Evolutionary conservation across 2,888 invertebrate species (phyloP).

Genomic region (Leptarthrus brevirostris): DNA sequence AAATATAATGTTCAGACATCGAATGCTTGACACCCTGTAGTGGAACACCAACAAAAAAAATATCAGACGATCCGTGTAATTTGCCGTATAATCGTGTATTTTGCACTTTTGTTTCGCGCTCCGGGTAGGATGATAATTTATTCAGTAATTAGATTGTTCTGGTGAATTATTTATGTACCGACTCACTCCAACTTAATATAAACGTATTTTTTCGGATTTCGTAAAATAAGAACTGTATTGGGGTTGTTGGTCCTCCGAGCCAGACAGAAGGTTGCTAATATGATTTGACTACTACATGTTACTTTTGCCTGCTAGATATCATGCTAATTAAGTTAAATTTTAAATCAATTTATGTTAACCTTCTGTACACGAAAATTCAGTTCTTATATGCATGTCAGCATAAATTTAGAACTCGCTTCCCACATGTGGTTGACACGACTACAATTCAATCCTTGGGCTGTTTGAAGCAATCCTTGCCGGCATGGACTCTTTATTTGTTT

Average conservation of each 20-base stretch:
- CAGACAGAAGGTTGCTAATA: not conserved
- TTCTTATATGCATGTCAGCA: not conserved
- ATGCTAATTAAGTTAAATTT: not conserved
- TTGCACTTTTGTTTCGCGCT: slow-evolving; percentile 11
- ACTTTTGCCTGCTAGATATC: slow-evolving; percentile 1
- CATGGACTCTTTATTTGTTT: slow-evolving; percentile 27
- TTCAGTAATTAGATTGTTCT: slow-evolving; percentile 41
- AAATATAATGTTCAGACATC: not conserved
- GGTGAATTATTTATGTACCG: slow-evolving; percentile 29
- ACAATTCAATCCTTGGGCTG: not conserved
- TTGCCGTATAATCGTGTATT: slow-evolving; percentile 21
- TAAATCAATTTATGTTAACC: slow-evolving; percentile 24
- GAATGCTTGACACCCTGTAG: not conserved
- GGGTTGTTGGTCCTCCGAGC: not conserved
- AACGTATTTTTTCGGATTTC: slow-evolving; percentile 17
- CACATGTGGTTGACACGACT: slow-evolving; percentile 26
- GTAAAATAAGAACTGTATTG: not conserved
- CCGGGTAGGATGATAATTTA: slow-evolving; percentile 16
- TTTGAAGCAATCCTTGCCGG: slow-evolving; percentile 22
- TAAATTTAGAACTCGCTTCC: slow-evolving; percentile 17
- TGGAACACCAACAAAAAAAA: not conserved
- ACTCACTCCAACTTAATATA: not conserved
- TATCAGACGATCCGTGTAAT: slow-evolving; percentile 21
- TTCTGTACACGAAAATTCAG: not conserved
- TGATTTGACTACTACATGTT: slow-evolving; percentile 7